Evolutionary conservation across 2,797 vertebrate species (phyloP).

Genomic region (Poliocrania exsul): DNA sequence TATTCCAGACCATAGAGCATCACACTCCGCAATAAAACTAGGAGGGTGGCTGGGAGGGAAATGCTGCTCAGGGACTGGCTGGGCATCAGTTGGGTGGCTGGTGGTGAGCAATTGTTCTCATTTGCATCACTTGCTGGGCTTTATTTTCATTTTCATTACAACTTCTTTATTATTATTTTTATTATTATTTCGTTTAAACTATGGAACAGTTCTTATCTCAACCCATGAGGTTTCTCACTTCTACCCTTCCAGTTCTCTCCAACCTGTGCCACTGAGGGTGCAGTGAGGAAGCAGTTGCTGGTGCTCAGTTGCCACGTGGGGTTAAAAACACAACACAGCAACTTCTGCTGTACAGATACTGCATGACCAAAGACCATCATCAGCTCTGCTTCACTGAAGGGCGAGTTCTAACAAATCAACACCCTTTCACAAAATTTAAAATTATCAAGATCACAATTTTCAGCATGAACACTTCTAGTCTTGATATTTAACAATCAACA

Average conservation of each 20-base stretch:
- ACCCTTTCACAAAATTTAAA: background rate
- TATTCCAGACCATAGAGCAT: background rate
- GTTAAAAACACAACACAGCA: background rate
- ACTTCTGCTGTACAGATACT: background rate
- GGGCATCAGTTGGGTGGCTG: accelerated
- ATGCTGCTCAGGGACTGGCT: background rate
- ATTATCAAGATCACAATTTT: background rate
- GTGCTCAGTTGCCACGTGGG: background rate
- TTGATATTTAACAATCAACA: background rate
- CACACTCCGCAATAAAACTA: background rate
- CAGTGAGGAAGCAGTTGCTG: background rate
- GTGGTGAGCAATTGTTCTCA: background rate
- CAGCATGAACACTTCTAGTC: background rate
- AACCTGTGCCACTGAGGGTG: background rate
- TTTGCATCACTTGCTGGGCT: background rate
- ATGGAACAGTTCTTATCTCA: background rate
- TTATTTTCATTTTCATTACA: background rate
- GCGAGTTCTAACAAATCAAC: background rate
- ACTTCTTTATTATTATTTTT: background rate
- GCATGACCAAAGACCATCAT: accelerated
- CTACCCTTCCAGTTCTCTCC: background rate
- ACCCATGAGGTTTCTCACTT: background rate
- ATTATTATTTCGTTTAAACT: background rate
- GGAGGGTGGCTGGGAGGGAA: background rate
- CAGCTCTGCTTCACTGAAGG: background rate